Conservation (phyloP, 2,888 invertebrate genomes). For the Caenorhabditis becei region DNA sequence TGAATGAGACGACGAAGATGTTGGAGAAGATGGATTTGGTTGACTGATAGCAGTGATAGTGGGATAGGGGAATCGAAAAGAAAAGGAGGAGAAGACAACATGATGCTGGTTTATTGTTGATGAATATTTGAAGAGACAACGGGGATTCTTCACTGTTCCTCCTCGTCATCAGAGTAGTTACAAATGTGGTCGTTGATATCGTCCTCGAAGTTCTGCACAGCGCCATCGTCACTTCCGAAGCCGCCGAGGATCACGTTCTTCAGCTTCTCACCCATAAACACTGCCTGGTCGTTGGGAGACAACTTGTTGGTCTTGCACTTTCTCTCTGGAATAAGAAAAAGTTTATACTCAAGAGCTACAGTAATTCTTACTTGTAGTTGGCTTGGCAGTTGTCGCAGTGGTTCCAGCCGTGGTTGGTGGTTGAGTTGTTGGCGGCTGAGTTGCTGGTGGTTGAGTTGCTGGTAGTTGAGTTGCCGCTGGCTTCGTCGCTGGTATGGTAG, state of each 20-base stretch:
- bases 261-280: conserved; percentile 71
- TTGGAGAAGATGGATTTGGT: conserved; percentile 4
- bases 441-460: conserved; percentile 21
- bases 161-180: conserved; percentile 22
- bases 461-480: conserved; percentile 21
- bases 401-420: conserved; percentile 23
- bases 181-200: conserved; percentile 70
- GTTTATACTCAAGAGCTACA: not conserved
- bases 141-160: not conserved
- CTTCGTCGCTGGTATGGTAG: not conserved
- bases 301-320: conserved; percentile 57
- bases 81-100: conserved; percentile 2
- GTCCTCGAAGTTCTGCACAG: conserved; percentile 63
- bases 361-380: conserved; percentile 20
- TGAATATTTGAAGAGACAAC: conserved; percentile 40
- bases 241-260: conserved; percentile 67
- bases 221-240: conserved; percentile 59
- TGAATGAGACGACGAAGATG: conserved; percentile 10
- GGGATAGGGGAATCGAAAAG: no score
- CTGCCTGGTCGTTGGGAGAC: conserved; percentile 70
- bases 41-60: conserved; percentile 18
- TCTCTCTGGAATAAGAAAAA: conserved; percentile 35
- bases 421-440: not conserved
- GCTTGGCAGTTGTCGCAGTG: conserved; percentile 19
- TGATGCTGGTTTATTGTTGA: conserved; percentile 41